phyloP scores from a whole-genome alignment of 2,797 vertebrate species.

The Amphiprion clarkii region DNA sequence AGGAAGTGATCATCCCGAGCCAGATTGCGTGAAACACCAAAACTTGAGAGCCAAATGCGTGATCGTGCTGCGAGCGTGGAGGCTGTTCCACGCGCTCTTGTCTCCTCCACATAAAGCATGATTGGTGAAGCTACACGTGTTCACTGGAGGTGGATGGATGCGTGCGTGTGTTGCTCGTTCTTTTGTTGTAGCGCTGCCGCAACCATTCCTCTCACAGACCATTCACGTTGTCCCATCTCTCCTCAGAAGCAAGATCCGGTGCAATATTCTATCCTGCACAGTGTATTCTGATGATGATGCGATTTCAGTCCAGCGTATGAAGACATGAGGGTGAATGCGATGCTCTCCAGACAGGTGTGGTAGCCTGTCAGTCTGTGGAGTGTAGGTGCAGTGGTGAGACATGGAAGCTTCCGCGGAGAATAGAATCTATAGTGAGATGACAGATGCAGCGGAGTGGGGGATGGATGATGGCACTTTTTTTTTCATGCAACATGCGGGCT shows the following conservation, averaged over 20 bases:
- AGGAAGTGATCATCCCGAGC: not conserved
- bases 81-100: too few species aligned
- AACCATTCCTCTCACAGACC: constrained; percentile 26
- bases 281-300: not conserved
- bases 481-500: constrained; percentile 61
- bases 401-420: constrained; percentile 22
- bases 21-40: not conserved
- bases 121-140: constrained; percentile 25
- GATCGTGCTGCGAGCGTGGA: too few species aligned
- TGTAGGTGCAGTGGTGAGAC: not conserved
- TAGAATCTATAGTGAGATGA: constrained; percentile 13
- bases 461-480: constrained; percentile 37
- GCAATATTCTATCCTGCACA: not conserved
- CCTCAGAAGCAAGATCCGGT: too few species aligned
- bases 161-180: constrained; percentile 21
- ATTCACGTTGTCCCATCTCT: not conserved
- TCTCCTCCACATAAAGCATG: too few species aligned
- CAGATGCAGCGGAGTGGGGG: constrained; percentile 24
- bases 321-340: constrained; percentile 28
- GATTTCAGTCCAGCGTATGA: not conserved
- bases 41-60: constrained; percentile 1
- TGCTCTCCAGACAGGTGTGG: constrained; percentile 71
- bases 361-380: constrained; percentile 21
- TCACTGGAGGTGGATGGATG: not conserved
- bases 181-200: constrained; percentile 53